Evolutionary conservation across 1,140 invertebrate species (phyloP).

Genomic region (Eulimnadia texana): DNA sequence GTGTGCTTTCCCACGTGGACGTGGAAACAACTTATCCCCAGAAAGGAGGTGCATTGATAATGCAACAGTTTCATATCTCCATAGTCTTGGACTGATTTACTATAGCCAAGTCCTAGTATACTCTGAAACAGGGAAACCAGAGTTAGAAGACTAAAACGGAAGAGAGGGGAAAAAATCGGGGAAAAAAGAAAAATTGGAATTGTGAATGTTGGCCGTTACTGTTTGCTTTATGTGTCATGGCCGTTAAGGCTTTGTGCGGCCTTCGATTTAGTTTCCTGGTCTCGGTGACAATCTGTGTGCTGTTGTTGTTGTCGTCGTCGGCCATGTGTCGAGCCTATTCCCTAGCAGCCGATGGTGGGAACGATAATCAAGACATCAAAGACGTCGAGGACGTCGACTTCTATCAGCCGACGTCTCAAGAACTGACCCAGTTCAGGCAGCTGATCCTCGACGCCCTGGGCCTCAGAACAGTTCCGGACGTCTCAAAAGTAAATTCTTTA

Average conservation of each 20-base stretch:
- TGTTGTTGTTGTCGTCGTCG: neutral
- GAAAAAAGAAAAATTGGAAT: too few species aligned
- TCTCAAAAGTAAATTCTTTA: slow-evolving; percentile 28
- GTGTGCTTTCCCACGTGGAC: neutral
- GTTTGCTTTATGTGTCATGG: neutral
- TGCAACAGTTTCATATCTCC: too few species aligned
- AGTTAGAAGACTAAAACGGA: too few species aligned
- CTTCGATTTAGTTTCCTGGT: neutral
- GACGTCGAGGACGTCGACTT: neutral
- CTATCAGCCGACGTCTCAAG: slow-evolving; percentile 19
- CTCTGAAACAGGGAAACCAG: too few species aligned
- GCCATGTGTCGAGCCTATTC: neutral
- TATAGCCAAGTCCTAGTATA: too few species aligned
- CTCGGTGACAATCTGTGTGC: neutral
- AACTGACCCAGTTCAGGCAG: slow-evolving; percentile 29
- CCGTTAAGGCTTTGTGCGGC: neutral
- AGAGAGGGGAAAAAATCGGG: too few species aligned
- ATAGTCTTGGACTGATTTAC: too few species aligned
- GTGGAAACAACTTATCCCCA: neutral
- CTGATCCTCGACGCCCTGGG: slow-evolving; percentile 33
- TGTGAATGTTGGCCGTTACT: neutral
- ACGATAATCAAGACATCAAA: neutral
- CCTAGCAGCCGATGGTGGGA: neutral
- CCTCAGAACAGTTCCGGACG: slow-evolving; percentile 32
- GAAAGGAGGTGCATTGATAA: too few species aligned